phyloP scores from a whole-genome alignment of 2,888 invertebrate species.

The Geophilus truncorum region DNA sequence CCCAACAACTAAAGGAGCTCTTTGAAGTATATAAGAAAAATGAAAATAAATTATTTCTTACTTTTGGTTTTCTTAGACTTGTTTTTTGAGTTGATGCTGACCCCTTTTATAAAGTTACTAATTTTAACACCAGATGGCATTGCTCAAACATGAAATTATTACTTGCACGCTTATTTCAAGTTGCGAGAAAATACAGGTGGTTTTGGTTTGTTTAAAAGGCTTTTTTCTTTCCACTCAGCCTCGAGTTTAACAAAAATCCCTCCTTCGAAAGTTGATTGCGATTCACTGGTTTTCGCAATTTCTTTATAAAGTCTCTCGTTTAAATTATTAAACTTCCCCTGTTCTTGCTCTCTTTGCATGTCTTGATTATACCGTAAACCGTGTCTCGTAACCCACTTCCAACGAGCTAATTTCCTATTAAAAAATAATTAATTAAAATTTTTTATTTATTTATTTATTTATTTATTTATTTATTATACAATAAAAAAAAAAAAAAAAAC shows the following conservation, averaged over 20 bases:
- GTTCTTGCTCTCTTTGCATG: background rate
- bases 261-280: too few relatives aligned
- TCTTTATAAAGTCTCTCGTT: background rate
- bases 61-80: background rate
- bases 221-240: background rate
- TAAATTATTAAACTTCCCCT: background rate
- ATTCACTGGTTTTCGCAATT: too few relatives aligned
- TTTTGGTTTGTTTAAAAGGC: background rate
- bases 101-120: too few relatives aligned
- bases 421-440: too few relatives aligned
- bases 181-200: background rate
- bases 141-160: too few relatives aligned
- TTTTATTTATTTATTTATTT: too few relatives aligned
- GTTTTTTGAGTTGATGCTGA: background rate
- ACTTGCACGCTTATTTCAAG: background rate
- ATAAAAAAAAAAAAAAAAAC: background rate
- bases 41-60: too few relatives aligned
- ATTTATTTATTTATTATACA: too few relatives aligned
- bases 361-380: background rate
- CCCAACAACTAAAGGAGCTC: too few relatives aligned
- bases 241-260: background rate
- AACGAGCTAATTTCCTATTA: background rate
- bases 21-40: too few relatives aligned
- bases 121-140: too few relatives aligned
- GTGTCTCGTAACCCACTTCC: background rate